Percentiles rank a stretch among this genome's conserved stretches.
These are phyloP conservation scores for Takifugu bimaculatus DNA, from an alignment of 2,113 vertebrate species.

Conservation along the genomic window DNA sequence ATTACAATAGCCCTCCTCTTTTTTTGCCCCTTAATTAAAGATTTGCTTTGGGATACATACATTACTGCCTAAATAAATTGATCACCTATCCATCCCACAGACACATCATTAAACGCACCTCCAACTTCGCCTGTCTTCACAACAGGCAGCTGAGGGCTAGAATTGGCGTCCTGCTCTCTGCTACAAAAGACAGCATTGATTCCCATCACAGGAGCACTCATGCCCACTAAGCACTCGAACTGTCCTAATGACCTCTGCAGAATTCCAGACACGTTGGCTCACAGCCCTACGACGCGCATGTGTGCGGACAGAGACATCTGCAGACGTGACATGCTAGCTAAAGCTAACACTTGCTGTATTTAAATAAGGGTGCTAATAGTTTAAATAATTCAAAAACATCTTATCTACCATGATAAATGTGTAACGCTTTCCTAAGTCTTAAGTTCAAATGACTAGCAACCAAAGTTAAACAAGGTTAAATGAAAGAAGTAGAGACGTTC, in stretches of 20 bases:
- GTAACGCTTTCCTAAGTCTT: constrained; percentile 10
- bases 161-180: constrained; percentile 54
- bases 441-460: neutral
- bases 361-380: constrained; percentile 9
- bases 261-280: constrained; percentile 44
- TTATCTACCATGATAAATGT: constrained; percentile 18
- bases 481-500: neutral
- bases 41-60: constrained; percentile 73
- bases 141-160: constrained; percentile 46
- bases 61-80: constrained; percentile 74
- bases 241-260: constrained; percentile 44
- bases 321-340: neutral
- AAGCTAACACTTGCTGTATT: neutral
- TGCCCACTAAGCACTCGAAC: constrained; percentile 49
- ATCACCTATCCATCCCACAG: constrained; percentile 59
- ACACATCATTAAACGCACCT: constrained; percentile 67
- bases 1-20: constrained; percentile 35
- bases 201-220: constrained; percentile 57
- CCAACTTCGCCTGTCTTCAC: constrained; percentile 55
- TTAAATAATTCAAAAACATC: constrained; percentile 32
- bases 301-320: neutral
- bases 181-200: constrained; percentile 72
- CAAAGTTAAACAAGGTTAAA: constrained; percentile 27
- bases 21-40: constrained; percentile 67
- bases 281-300: neutral